A percentile compares a stretch with the other conserved stretches of the same genome.
Conservation (phyloP, 2,113 vertebrate species). For the Psephotus haematonotus region DNA sequence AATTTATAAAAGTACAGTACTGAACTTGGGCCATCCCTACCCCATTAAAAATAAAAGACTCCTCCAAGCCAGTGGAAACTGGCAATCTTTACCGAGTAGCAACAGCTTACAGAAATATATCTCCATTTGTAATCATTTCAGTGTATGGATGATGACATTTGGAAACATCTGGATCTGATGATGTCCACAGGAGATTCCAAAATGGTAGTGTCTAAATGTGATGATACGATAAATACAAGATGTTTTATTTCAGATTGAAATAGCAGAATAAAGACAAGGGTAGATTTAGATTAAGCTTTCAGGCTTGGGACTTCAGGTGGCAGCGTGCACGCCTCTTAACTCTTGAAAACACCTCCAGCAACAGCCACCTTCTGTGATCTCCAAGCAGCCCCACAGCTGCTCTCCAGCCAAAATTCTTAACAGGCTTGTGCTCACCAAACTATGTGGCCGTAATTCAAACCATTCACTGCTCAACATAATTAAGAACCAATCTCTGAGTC, state of each 20-base stretch:
- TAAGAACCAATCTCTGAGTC: conserved; percentile 55
- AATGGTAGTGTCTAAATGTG: conserved; percentile 73
- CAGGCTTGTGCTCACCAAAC: conserved; percentile 54
- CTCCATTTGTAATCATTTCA: conserved; percentile 74
- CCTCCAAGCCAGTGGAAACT: conserved; percentile 64
- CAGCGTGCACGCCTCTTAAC: not conserved
- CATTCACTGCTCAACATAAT: conserved; percentile 46
- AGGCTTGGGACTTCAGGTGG: conserved; percentile 36
- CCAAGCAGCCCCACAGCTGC: conserved; percentile 47
- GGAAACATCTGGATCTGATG: conserved; percentile 78
- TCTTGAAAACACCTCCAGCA: conserved; percentile 38
- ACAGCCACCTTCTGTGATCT: conserved; percentile 10
- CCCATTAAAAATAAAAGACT: conserved; percentile 47
- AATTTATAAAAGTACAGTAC: conserved; percentile 42
- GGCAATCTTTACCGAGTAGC: conserved; percentile 48
- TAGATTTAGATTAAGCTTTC: conserved; percentile 21
- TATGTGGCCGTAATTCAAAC: conserved; percentile 57
- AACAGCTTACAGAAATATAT: conserved; percentile 62
- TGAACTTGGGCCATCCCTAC: conserved; percentile 48
- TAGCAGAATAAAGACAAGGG: conserved; percentile 40
- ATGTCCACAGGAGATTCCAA: conserved; percentile 72
- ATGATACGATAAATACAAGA: conserved; percentile 69
- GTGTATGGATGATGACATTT: conserved; percentile 72
- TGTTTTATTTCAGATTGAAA: conserved; percentile 66
- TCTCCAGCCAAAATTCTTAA: conserved; percentile 65